These are phyloP conservation scores for Cheilosia urbana DNA, from an alignment of 2,888 invertebrate genomes.

Conservation along the genomic window DNA sequence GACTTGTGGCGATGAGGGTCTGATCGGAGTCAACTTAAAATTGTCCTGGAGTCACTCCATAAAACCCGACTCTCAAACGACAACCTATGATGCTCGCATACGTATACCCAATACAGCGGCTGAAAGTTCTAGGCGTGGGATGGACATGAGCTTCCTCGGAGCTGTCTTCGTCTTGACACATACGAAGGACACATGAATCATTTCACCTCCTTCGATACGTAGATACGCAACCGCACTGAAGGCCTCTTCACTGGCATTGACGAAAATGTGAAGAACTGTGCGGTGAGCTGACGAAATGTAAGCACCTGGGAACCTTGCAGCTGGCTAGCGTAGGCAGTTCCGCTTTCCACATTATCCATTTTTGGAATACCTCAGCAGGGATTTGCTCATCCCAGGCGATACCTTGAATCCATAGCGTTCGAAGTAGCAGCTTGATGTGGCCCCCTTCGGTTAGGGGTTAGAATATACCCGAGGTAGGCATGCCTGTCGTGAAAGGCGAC, in stretches of 20 bases:
- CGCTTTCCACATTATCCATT: too few species aligned
- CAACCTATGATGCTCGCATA: slow-evolving; percentile 1
- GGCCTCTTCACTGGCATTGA: slow-evolving; percentile 15
- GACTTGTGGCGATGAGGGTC: slow-evolving; percentile 66
- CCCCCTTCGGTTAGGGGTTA: too few species aligned
- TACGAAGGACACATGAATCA: not conserved
- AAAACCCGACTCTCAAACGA: slow-evolving; percentile 43
- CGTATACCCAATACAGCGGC: slow-evolving; percentile 8
- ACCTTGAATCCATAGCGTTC: too few species aligned
- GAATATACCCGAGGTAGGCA: too few species aligned
- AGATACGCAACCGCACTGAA: slow-evolving; percentile 5
- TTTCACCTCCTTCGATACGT: not conserved
- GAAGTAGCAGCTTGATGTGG: too few species aligned
- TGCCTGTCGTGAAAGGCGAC: too few species aligned
- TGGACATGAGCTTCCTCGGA: not conserved
- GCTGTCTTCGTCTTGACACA: slow-evolving; percentile 2
- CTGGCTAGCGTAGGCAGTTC: not conserved
- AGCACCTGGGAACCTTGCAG: not conserved
- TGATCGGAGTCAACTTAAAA: slow-evolving; percentile 74
- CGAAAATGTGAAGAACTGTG: not conserved
- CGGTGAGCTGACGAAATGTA: not conserved
- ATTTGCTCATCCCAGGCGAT: too few species aligned
- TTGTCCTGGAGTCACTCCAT: slow-evolving; percentile 76
- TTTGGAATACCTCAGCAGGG: too few species aligned
- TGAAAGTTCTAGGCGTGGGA: slow-evolving; percentile 11